Conservation (phyloP, 2,797 vertebrate species). For the Microcaecilia unicolor region DNA sequence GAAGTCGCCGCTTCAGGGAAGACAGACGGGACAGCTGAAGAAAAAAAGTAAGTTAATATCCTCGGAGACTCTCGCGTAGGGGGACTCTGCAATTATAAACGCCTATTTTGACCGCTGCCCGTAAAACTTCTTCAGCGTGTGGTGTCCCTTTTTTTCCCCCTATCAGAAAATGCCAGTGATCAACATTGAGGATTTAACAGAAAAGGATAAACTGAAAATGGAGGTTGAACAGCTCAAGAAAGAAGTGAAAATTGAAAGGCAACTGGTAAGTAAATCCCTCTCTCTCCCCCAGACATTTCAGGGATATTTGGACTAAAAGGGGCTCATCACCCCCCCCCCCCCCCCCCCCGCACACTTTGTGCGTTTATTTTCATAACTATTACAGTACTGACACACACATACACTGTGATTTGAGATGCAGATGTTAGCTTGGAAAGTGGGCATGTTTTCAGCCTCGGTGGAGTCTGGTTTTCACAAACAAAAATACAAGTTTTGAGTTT, state of each 20-base stretch:
- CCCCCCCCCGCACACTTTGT: too few relatives aligned
- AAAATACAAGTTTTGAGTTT: too few relatives aligned
- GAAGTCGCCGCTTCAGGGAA: slow-evolving; percentile 6
- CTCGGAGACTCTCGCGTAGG: background rate
- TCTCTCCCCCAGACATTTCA: background rate
- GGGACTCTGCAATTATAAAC: too few relatives aligned
- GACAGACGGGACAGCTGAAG: background rate
- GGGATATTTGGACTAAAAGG: too few relatives aligned
- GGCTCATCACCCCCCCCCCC: too few relatives aligned
- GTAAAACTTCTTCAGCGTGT: slow-evolving; percentile 9
- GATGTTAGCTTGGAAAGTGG: background rate
- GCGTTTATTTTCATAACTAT: too few relatives aligned
- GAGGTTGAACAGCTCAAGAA: slow-evolving; percentile 81
- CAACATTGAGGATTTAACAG: slow-evolving; percentile 81
- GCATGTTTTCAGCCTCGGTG: background rate
- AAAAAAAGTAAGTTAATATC: slow-evolving; percentile 11
- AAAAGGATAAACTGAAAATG: slow-evolving; percentile 87
- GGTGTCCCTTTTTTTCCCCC: slow-evolving; percentile 16
- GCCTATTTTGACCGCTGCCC: slow-evolving; percentile 4
- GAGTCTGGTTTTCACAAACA: too few relatives aligned
- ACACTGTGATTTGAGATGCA: background rate
- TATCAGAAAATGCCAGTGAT: slow-evolving; percentile 77
- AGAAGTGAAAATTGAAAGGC: slow-evolving; percentile 81
- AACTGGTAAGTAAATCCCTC: slow-evolving; percentile 62
- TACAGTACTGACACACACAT: too few relatives aligned